A percentile compares a stretch with the other conserved stretches of the same genome.
phyloP scores from a whole-genome alignment of 2,888 invertebrate genomes.

The Hypolimnas misippus region DNA sequence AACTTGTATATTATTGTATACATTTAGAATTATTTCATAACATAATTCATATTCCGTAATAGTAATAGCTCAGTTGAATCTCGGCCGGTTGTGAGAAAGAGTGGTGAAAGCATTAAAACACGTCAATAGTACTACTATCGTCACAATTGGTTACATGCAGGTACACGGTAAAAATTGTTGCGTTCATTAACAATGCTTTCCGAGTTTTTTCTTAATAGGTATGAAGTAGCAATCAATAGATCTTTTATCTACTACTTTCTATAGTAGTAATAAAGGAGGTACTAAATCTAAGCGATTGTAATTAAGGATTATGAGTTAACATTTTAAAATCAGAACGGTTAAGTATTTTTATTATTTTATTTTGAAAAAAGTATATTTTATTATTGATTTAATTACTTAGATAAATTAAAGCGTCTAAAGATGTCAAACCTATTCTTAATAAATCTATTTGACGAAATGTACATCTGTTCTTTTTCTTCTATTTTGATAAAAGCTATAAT shows the following conservation, averaged over 20 bases:
- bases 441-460: too few relatives aligned
- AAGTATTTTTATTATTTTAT: too few relatives aligned
- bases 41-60: conserved; percentile 21
- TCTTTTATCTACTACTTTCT: conserved; percentile 5
- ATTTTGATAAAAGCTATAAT: too few relatives aligned
- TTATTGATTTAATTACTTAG: too few relatives aligned
- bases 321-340: neutral
- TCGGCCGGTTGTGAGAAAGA: conserved; percentile 43
- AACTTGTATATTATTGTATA: neutral
- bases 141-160: conserved; percentile 61
- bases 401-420: too few relatives aligned
- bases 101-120: conserved; percentile 67
- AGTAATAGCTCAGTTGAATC: conserved; percentile 22
- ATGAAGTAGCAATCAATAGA: conserved; percentile 12
- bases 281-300: neutral
- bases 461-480: too few relatives aligned
- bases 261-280: neutral
- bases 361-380: too few relatives aligned
- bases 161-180: conserved; percentile 56
- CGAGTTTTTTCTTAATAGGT: conserved; percentile 53
- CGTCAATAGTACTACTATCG: conserved; percentile 56
- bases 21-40: conserved; percentile 20
- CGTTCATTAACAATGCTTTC: conserved; percentile 62
- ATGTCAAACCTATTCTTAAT: too few relatives aligned
- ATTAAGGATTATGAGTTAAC: too few relatives aligned